A percentile compares a stretch with the other conserved stretches of the same genome.
These are phyloP conservation scores for Nyctalus aviator DNA, from an alignment of 2,797 vertebrate genomes.

Conservation along the genomic window DNA sequence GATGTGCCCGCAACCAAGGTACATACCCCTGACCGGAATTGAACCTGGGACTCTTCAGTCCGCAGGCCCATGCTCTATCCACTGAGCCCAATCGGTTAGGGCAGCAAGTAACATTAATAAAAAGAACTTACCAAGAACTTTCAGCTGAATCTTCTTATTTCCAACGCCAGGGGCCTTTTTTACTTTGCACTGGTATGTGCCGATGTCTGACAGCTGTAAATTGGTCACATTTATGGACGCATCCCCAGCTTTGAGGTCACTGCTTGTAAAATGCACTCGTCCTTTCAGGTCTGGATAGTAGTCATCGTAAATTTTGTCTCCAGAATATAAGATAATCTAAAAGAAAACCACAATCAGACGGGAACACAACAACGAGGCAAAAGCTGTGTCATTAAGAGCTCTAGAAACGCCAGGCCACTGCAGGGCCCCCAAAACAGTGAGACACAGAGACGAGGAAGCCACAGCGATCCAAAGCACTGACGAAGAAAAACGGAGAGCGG, in stretches of 20 bases:
- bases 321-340: slow-evolving; percentile 94
- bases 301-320: slow-evolving; percentile 91
- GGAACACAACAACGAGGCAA: neutral
- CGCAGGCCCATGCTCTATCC: too few species aligned
- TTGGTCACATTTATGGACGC: slow-evolving; percentile 93
- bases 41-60: too few species aligned
- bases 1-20: too few species aligned
- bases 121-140: slow-evolving; percentile 93
- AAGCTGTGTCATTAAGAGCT: neutral
- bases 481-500: neutral
- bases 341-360: neutral
- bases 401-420: neutral
- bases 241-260: slow-evolving; percentile 93
- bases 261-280: slow-evolving; percentile 92
- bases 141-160: slow-evolving; percentile 93
- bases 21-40: too few species aligned
- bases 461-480: neutral
- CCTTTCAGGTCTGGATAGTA: slow-evolving; percentile 89
- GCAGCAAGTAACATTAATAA: neutral
- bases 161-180: slow-evolving; percentile 95
- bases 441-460: neutral
- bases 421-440: neutral
- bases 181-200: slow-evolving; percentile 96
- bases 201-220: slow-evolving; percentile 92
- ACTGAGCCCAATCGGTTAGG: too few species aligned